These are phyloP conservation scores for Sitobion miscanthi DNA, from an alignment of 1,140 invertebrate species.

Conservation along the genomic window DNA sequence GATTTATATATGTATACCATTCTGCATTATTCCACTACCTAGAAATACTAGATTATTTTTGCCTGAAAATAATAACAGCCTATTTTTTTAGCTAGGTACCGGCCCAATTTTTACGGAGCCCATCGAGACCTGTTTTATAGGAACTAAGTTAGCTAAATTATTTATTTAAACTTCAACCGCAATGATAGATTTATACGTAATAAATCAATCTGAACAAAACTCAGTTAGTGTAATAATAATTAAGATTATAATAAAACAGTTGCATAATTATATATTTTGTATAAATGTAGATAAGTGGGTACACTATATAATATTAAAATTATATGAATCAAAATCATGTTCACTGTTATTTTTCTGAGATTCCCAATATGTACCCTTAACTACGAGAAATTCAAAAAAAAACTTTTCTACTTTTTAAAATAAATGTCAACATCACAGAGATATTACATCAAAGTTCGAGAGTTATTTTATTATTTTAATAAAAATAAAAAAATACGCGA, in stretches of 20 bases:
- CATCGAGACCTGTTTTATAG: not conserved
- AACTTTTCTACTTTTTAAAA: not conserved
- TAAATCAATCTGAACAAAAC: not conserved
- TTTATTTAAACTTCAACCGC: not conserved
- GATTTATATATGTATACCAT: too few species aligned
- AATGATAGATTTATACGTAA: not conserved
- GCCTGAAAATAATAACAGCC: too few species aligned
- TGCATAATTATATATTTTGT: not conserved
- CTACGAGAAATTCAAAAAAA: not conserved
- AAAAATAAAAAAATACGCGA: not conserved
- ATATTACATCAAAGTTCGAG: not conserved
- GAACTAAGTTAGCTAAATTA: not conserved
- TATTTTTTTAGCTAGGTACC: too few species aligned
- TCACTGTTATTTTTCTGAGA: not conserved
- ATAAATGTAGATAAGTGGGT: too few species aligned
- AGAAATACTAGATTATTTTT: too few species aligned
- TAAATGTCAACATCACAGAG: not conserved
- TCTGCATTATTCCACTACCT: too few species aligned
- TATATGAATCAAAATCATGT: not conserved
- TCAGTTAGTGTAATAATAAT: not conserved
- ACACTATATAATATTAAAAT: not conserved
- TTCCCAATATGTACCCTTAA: not conserved
- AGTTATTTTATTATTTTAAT: conserved; percentile 20
- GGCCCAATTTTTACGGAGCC: too few species aligned
- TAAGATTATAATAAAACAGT: not conserved